Percentiles rank a stretch among this genome's conserved stretches.
phyloP scores from a whole-genome alignment of 2,797 vertebrate genomes.

The Podarcis lilfordi region DNA sequence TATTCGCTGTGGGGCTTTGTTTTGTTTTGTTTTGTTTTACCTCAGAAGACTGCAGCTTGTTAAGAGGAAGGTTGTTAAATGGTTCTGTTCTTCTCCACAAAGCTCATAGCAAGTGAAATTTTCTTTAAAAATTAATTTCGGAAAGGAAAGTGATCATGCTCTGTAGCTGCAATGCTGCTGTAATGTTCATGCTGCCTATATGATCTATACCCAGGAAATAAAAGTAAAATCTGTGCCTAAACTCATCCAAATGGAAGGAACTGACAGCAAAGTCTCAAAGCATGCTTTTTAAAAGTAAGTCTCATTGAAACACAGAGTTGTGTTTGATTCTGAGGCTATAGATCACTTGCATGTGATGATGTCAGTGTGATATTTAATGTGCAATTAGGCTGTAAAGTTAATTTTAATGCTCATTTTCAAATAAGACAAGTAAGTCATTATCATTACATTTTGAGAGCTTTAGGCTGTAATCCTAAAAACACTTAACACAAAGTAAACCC shows the following conservation, averaged over 20 bases:
- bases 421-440: not conserved
- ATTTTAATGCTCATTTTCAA: slow-evolving; percentile 5
- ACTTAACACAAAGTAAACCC: not conserved
- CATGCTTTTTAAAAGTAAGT: not conserved
- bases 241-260: not conserved
- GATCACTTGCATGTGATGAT: slow-evolving; percentile 57
- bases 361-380: slow-evolving; percentile 6
- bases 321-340: slow-evolving; percentile 44
- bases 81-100: slow-evolving; percentile 52
- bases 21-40: slow-evolving; percentile 33
- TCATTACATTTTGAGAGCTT: not conserved
- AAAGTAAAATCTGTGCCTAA: slow-evolving; percentile 66
- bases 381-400: not conserved
- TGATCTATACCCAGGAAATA: slow-evolving; percentile 49
- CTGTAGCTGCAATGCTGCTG: slow-evolving; percentile 48
- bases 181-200: slow-evolving; percentile 59
- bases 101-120: slow-evolving; percentile 47
- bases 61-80: slow-evolving; percentile 50
- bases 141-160: slow-evolving; percentile 54
- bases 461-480: not conserved
- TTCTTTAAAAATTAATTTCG: slow-evolving; percentile 57
- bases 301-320: not conserved
- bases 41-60: slow-evolving; percentile 58
- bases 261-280: not conserved
- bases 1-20: slow-evolving; percentile 31